Evolutionary conservation across 2,113 vertebrate species (phyloP), one percentile per base, ranked within the genome.

Genomic region (Xyliphius kryptos): DNA sequence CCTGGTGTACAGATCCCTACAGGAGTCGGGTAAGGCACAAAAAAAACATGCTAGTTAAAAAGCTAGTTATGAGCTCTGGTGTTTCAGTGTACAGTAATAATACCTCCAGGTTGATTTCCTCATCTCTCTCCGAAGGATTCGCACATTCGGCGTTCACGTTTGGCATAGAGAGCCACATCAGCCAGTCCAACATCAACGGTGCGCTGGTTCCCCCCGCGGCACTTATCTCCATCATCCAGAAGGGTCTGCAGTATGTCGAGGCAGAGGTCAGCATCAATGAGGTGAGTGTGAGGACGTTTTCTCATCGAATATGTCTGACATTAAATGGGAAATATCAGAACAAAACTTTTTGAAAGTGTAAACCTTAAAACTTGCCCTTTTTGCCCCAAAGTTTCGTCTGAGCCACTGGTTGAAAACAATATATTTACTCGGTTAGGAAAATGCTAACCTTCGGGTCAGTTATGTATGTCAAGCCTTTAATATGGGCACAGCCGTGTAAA

Each of bases 161-260:
- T 83, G 96, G 96, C 89, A 99, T 99, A 90, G 95, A 99, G 88
- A 99, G 96, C 90, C 95, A 97, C 91, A 97, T 99, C 85, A 99
- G 96, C 86, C 95, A 98, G 78, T 97, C 95, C 67, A 99, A 97
- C 80, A 99, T 99, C 85, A 99, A 99, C 62, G 96, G 96, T 80
- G 95, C 96, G 80, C 87, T 99, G 61, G 94, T 98, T 81, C 96
- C 95, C 80, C 96, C 96, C 81, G 96, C 96, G 83, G 96, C 95
- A 76, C 89, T 99, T 85, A 97, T 99, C 85, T 98, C 94, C 65
- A 96, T 99, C 89, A 94, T 99, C 81, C 96, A 99, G 88, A 99
- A 99, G 89, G 96, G 95, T 75, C 88, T 99, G 76, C 96, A 99
- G 87, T 98, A 99, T 85, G 96, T 99, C 85, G 96, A 99, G 83